Percentiles rank a stretch among this genome's conserved stretches.
Conservation (phyloP, 2,888 invertebrate genomes). For the Acanthoscelides obtectus region DNA sequence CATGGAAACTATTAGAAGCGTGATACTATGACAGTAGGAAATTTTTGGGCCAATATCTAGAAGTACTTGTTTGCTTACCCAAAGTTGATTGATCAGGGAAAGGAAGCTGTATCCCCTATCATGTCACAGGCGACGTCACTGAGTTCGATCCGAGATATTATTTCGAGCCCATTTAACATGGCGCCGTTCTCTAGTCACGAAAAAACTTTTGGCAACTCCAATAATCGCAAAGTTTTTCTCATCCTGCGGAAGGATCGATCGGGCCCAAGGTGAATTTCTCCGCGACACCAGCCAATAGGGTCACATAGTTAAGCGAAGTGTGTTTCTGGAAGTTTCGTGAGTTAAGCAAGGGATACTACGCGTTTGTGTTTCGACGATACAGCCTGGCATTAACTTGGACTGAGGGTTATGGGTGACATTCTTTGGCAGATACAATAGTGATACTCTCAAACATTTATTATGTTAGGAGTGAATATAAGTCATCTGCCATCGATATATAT, state of each 20-base stretch:
- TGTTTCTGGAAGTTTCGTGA: constrained; percentile 1
- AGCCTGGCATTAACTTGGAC: neutral
- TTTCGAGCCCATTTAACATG: constrained; percentile 49
- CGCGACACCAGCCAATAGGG: constrained; percentile 14
- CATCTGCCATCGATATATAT: too few relatives aligned
- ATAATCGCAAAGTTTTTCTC: constrained; percentile 32
- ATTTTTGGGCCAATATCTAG: too few relatives aligned
- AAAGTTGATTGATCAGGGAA: too few relatives aligned
- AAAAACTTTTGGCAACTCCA: constrained; percentile 37
- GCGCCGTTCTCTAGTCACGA: constrained; percentile 40
- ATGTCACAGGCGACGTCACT: constrained; percentile 32
- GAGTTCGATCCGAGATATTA: constrained; percentile 34
- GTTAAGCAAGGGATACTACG: neutral
- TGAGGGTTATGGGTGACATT: neutral
- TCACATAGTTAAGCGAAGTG: constrained; percentile 11
- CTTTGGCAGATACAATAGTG: neutral
- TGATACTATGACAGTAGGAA: too few relatives aligned
- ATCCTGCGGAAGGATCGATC: constrained; percentile 21
- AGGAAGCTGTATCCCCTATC: neutral
- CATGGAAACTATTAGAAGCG: too few relatives aligned
- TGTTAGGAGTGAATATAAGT: too few relatives aligned
- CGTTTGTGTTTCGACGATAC: neutral
- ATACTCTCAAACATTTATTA: neutral
- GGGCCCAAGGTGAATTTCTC: constrained; percentile 23
- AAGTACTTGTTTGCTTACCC: too few relatives aligned